Evolutionary conservation across 2,888 invertebrate genomes (phyloP).

Genomic region (Furcula furcula): DNA sequence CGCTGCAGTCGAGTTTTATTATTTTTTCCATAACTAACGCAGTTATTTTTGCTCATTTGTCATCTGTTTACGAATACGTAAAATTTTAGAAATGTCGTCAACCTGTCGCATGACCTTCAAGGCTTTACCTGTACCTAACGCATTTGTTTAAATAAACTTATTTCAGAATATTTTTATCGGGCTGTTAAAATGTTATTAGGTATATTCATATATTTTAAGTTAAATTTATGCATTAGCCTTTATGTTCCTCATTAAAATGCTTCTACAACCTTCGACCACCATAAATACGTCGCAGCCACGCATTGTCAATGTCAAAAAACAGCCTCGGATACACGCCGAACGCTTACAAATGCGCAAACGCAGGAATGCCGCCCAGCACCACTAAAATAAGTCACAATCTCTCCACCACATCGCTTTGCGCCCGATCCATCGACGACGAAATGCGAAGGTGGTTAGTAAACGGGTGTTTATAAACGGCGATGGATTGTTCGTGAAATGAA

Average conservation of each 20-base stretch:
- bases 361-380: constrained; percentile 32
- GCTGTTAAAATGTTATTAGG: too few species aligned
- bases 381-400: not conserved
- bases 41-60: too few species aligned
- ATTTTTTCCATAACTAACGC: too few species aligned
- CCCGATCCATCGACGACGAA: constrained; percentile 14
- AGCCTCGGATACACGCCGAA: constrained; percentile 30
- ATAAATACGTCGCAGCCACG: constrained; percentile 22
- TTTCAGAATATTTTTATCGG: too few species aligned
- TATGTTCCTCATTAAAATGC: constrained; percentile 16
- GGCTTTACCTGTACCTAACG: too few species aligned
- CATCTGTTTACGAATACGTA: too few species aligned
- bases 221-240: too few species aligned
- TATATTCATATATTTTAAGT: too few species aligned
- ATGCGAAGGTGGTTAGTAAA: not conserved
- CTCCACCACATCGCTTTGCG: constrained; percentile 11
- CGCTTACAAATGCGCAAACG: constrained; percentile 26
- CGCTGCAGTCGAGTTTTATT: too few species aligned
- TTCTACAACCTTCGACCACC: constrained; percentile 20
- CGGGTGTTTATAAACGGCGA: constrained; percentile 1
- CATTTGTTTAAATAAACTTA: too few species aligned
- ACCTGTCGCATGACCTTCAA: too few species aligned
- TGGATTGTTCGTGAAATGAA: constrained; percentile 29
- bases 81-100: too few species aligned
- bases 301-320: constrained; percentile 49